phyloP scores from a whole-genome alignment of 2,888 invertebrate genomes.

The Drosophila siamana region DNA sequence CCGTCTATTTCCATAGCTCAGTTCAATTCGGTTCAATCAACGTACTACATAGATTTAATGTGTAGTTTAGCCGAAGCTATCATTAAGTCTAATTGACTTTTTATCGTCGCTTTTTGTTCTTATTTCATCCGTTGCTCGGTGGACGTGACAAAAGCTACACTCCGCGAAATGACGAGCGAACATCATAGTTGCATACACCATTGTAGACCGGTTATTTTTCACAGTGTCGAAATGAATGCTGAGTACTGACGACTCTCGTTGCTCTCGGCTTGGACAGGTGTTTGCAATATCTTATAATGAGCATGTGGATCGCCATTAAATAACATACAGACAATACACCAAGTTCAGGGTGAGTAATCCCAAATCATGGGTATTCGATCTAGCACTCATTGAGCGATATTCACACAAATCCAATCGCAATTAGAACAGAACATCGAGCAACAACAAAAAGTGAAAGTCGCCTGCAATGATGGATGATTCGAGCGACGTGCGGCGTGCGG shows the following conservation, averaged over 20 bases:
- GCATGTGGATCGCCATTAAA: conserved; percentile 26
- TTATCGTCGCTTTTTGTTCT: conserved; percentile 66
- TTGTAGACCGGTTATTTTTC: conserved; percentile 6
- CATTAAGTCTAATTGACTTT: conserved; percentile 79
- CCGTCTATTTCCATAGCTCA: conserved; percentile 34
- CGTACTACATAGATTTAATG: conserved; percentile 64
- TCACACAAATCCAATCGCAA: conserved; percentile 31
- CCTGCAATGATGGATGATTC: not conserved
- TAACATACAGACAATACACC: conserved; percentile 23
- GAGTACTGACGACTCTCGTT: conserved; percentile 1
- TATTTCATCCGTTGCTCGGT: conserved; percentile 39
- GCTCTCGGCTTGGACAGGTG: conserved; percentile 52
- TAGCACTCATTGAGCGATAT: conserved; percentile 41
- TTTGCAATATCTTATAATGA: conserved; percentile 40
- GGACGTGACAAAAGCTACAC: conserved; percentile 36
- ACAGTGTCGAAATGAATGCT: conserved; percentile 11
- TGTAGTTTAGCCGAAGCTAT: conserved; percentile 68
- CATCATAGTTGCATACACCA: not conserved
- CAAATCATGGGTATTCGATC: conserved; percentile 46
- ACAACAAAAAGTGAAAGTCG: conserved; percentile 74
- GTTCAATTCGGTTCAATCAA: conserved; percentile 36
- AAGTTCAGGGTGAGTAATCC: conserved; percentile 77
- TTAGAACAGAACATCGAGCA: conserved; percentile 28
- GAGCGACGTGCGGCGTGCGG: not conserved
- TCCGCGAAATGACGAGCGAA: conserved; percentile 27